phyloP scores from a whole-genome alignment of 2,888 invertebrate genomes.

The Lypha dubia region DNA sequence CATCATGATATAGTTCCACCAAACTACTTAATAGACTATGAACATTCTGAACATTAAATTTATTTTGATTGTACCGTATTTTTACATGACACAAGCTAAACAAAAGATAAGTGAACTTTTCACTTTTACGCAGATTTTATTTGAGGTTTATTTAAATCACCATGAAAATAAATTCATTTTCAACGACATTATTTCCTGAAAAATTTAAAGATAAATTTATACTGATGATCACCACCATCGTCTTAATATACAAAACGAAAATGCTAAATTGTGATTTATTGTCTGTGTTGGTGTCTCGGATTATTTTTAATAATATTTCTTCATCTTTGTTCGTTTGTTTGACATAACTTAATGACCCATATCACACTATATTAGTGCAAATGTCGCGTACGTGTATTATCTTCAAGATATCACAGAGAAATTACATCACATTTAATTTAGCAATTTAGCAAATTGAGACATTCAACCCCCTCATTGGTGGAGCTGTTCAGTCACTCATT shows the following conservation, averaged over 20 bases:
- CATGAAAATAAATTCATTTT: background rate
- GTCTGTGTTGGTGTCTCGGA: constrained; percentile 5
- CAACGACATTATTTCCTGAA: constrained; percentile 1
- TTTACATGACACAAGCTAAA: too few species aligned
- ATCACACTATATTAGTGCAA: constrained; percentile 11
- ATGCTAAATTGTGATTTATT: constrained; percentile 38
- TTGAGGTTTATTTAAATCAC: background rate
- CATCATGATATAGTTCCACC: too few species aligned
- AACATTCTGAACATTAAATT: too few species aligned
- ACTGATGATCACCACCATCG: too few species aligned
- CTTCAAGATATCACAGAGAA: background rate
- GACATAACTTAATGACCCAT: constrained; percentile 55
- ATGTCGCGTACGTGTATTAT: too few species aligned
- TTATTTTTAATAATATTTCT: background rate
- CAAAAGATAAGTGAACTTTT: background rate
- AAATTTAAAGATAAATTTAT: too few species aligned
- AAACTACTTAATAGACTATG: too few species aligned
- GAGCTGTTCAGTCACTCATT: too few species aligned
- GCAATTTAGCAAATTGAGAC: constrained; percentile 23
- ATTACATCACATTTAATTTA: constrained; percentile 32
- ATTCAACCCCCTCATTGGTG: too few species aligned
- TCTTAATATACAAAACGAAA: too few species aligned
- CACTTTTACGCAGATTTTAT: background rate
- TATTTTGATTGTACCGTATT: too few species aligned
- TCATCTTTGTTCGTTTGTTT: background rate